Evolutionary conservation across 1,140 invertebrate species (phyloP).

Genomic region (Sarcophaga peregrina): DNA sequence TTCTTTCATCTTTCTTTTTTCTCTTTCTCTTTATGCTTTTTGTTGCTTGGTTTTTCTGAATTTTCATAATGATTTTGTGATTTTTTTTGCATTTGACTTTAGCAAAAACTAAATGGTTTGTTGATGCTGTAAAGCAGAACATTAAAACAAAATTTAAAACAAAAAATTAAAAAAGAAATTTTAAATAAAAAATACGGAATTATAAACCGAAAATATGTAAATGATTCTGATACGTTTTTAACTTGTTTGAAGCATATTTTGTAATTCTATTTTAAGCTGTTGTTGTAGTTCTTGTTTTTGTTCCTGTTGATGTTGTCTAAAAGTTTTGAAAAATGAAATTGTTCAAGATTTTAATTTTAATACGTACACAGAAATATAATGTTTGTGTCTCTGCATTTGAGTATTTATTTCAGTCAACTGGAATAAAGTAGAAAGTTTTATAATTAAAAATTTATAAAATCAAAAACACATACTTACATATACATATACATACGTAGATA

Average conservation of each 20-base stretch:
- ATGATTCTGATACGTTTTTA: not conserved
- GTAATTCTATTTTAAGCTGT: not conserved
- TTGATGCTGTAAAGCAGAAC: no score
- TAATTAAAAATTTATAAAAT: slow-evolving; percentile 15
- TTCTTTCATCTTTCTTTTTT: no score
- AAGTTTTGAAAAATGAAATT: not conserved
- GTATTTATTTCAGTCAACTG: not conserved
- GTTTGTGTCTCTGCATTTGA: not conserved
- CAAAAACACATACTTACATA: not conserved
- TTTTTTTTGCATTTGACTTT: no score
- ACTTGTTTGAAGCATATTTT: not conserved
- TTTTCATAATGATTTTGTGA: no score
- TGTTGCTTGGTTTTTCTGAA: no score
- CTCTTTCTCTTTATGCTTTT: no score
- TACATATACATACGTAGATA: not conserved
- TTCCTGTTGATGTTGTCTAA: not conserved
- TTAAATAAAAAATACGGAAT: not conserved
- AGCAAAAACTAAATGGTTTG: no score
- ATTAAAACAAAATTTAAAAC: no score
- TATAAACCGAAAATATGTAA: not conserved
- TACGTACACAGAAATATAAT: not conserved
- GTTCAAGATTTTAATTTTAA: not conserved
- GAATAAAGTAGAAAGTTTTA: slow-evolving; percentile 25
- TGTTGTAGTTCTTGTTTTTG: no score
- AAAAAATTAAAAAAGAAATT: no score